Evolutionary conservation across 2,797 vertebrate species (phyloP).

Genomic region (Mormyrops attenuatus): DNA sequence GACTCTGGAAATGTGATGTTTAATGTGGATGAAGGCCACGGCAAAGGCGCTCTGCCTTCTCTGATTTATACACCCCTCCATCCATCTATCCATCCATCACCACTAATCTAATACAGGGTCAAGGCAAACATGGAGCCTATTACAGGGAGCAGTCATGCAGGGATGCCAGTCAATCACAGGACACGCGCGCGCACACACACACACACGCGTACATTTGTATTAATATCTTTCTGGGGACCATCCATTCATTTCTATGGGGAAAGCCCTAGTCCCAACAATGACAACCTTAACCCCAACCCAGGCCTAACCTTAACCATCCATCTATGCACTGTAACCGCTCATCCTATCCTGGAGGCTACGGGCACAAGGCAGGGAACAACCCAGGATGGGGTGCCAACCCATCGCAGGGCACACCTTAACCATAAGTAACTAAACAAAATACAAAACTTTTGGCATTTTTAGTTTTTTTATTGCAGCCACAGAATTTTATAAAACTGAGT

Average conservation of each 20-base stretch:
- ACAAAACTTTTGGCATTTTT: not conserved
- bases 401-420: not conserved
- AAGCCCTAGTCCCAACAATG: not conserved
- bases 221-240: not conserved
- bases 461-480: not conserved
- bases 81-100: not conserved
- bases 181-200: not conserved
- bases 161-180: not conserved
- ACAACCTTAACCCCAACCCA: not conserved
- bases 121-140: not conserved
- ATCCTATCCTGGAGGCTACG: not conserved
- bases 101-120: not conserved
- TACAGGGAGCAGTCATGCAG: not conserved
- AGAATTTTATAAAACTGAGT: not conserved
- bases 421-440: not conserved
- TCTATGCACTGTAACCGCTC: not conserved
- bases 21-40: not conserved
- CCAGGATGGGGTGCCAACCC: not conserved
- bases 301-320: not conserved
- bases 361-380: not conserved
- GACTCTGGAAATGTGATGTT: not conserved
- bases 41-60: not conserved
- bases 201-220: not conserved
- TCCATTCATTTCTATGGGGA: not conserved
- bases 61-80: not conserved